A percentile compares a stretch with the other conserved stretches of the same genome.
These are phyloP conservation scores for Leptinotarsa rubiginosa DNA, from an alignment of 2,888 invertebrate species.

Conservation along the genomic window DNA sequence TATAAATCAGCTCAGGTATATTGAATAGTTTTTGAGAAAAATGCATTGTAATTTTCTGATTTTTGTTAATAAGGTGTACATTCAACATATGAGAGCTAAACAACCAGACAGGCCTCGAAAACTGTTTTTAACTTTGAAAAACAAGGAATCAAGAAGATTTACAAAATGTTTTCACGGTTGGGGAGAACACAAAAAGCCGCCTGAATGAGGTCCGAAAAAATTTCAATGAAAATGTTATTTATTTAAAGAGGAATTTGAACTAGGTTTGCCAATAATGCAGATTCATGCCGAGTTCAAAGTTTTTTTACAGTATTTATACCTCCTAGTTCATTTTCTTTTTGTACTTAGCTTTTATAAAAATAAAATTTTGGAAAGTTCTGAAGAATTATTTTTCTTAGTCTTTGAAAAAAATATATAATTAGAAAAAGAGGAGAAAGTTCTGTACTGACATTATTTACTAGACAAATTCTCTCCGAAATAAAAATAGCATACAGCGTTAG, in stretches of 20 bases:
- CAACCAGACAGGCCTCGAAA: constrained; percentile 92
- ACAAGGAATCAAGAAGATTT: constrained; percentile 95
- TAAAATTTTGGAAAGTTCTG: neutral
- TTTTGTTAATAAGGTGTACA: constrained; percentile 83
- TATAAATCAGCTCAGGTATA: constrained; percentile 96
- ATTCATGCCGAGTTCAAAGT: too few species aligned
- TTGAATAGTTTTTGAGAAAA: constrained; percentile 18
- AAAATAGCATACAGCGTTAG: too few species aligned
- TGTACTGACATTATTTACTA: too few species aligned
- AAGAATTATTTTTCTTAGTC: neutral
- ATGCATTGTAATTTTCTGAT: neutral
- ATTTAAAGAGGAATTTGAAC: constrained; percentile 24
- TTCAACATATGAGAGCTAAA: constrained; percentile 95
- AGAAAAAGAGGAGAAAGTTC: too few species aligned
- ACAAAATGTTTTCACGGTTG: constrained; percentile 99
- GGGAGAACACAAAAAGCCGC: constrained; percentile 88
- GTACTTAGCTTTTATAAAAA: constrained; percentile 9
- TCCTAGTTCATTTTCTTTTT: neutral
- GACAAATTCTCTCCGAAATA: too few species aligned
- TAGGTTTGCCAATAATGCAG: constrained; percentile 5
- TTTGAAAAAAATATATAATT: too few species aligned
- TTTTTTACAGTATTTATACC: neutral
- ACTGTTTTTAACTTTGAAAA: constrained; percentile 93
- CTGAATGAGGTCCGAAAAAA: constrained; percentile 69
- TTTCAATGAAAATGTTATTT: constrained; percentile 27